Conservation (phyloP, 2,888 invertebrate species). For the Napeogenes inachia region DNA sequence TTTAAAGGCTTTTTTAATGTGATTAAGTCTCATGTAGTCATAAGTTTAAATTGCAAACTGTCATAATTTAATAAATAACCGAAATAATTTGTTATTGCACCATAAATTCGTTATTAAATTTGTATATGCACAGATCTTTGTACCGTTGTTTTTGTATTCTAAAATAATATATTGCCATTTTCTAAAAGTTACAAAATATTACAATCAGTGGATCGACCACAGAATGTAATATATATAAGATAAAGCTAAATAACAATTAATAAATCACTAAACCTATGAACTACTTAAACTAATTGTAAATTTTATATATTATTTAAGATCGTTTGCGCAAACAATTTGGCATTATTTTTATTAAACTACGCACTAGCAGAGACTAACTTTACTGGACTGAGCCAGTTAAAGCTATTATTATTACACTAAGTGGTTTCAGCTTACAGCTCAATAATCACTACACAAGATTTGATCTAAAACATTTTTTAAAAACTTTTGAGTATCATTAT, state of each 20-base stretch:
- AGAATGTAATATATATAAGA: too few species aligned
- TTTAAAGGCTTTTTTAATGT: not conserved
- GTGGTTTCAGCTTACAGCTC: not conserved
- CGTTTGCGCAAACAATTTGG: conserved; percentile 6
- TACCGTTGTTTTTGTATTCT: conserved; percentile 33
- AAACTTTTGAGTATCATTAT: conserved; percentile 10
- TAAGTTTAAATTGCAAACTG: not conserved
- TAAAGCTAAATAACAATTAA: not conserved
- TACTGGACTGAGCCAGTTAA: conserved; percentile 1
- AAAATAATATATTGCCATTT: conserved; percentile 21
- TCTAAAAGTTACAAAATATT: too few species aligned
- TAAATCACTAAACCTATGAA: not conserved
- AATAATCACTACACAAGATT: not conserved
- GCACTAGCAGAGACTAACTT: conserved; percentile 21
- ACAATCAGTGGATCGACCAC: too few species aligned
- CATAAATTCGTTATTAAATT: conserved; percentile 33
- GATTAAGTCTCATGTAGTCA: not conserved
- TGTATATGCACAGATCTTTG: conserved; percentile 36
- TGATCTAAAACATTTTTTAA: not conserved
- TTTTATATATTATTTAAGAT: conserved; percentile 7
- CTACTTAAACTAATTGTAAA: conserved; percentile 4
- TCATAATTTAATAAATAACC: conserved; percentile 12
- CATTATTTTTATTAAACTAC: conserved; percentile 10
- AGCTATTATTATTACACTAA: not conserved
- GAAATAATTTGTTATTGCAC: conserved; percentile 44